Percentiles rank a stretch among this genome's conserved stretches.
Evolutionary conservation across 1,140 invertebrate species (phyloP).

Genomic region (Xylocopa sonorina): DNA sequence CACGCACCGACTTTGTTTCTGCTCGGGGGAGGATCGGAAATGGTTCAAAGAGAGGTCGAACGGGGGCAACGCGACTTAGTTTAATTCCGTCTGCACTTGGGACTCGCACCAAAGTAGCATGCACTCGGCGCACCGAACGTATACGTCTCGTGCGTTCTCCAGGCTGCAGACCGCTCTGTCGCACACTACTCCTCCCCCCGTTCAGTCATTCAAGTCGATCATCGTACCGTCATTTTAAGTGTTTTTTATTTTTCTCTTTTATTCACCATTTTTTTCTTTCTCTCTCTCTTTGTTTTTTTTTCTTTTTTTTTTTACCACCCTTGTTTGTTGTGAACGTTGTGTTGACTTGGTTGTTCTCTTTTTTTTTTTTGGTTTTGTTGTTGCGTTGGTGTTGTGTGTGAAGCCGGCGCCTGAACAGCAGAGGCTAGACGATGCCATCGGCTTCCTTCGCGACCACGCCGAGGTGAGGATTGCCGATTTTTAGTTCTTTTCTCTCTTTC

Average conservation of each 20-base stretch:
- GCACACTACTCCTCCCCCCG: constrained; percentile 43
- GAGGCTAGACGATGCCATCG: constrained; percentile 94
- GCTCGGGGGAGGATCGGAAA: constrained; percentile 58
- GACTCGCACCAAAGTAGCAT: constrained; percentile 59
- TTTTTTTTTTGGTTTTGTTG: constrained; percentile 82
- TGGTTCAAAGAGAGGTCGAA: not conserved
- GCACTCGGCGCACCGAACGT: constrained; percentile 50
- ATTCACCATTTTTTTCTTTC: constrained; percentile 20
- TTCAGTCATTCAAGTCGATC: constrained; percentile 62
- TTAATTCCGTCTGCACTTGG: constrained; percentile 33
- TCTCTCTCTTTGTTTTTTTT: constrained; percentile 40
- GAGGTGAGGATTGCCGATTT: constrained; percentile 86
- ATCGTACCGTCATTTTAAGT: constrained; percentile 44
- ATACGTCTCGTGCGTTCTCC: constrained; percentile 32
- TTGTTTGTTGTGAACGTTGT: constrained; percentile 82
- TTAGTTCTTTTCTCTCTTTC: constrained; percentile 67
- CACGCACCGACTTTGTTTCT: constrained; percentile 28
- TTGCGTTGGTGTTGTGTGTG: constrained; percentile 83
- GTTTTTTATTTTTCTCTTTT: constrained; percentile 47
- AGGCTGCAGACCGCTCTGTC: constrained; percentile 21
- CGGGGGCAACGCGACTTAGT: not conserved
- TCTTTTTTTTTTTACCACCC: constrained; percentile 49
- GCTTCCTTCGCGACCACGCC: constrained; percentile 92
- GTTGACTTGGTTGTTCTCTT: constrained; percentile 81
- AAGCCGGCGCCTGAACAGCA: constrained; percentile 90